Percentiles rank a stretch among this genome's conserved stretches.
Evolutionary conservation across 2,888 invertebrate genomes (phyloP).

Genomic region (Byasa hedistus): DNA sequence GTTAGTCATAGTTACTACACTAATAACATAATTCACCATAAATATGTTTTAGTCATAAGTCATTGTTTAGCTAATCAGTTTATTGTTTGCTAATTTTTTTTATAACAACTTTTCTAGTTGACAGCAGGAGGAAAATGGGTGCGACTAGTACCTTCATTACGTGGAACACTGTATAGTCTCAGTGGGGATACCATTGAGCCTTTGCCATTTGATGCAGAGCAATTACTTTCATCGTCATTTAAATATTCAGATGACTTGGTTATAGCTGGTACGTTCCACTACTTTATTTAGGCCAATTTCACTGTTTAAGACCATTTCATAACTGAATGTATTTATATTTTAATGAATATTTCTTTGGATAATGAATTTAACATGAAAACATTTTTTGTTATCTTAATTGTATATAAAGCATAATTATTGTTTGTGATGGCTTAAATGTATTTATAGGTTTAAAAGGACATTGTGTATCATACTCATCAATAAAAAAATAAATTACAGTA

Average conservation of each 20-base stretch:
- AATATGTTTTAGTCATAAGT: no score
- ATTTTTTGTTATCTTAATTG: slow-evolving; percentile 4
- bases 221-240: slow-evolving; percentile 91
- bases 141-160: slow-evolving; percentile 94
- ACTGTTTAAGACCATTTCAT: no score
- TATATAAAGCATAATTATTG: no score
- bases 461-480: no score
- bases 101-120: slow-evolving; percentile 70
- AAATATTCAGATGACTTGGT: slow-evolving; percentile 92
- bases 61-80: no score
- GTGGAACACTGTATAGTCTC: slow-evolving; percentile 94
- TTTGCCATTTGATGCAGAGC: slow-evolving; percentile 91
- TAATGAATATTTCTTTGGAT: not conserved
- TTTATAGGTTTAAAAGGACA: no score
- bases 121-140: slow-evolving; percentile 92
- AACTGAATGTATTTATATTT: not conserved
- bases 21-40: no score
- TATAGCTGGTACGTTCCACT: slow-evolving; percentile 82
- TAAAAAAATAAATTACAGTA: no score
- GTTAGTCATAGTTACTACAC: no score
- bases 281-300: not conserved
- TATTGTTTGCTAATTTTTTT: not conserved
- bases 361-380: not conserved
- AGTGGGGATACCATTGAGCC: slow-evolving; percentile 93
- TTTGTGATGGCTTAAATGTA: no score